Percentiles rank a stretch among this genome's conserved stretches.
Conservation (phyloP, 2,888 invertebrate species). For the Drosophila nigritarsus region DNA sequence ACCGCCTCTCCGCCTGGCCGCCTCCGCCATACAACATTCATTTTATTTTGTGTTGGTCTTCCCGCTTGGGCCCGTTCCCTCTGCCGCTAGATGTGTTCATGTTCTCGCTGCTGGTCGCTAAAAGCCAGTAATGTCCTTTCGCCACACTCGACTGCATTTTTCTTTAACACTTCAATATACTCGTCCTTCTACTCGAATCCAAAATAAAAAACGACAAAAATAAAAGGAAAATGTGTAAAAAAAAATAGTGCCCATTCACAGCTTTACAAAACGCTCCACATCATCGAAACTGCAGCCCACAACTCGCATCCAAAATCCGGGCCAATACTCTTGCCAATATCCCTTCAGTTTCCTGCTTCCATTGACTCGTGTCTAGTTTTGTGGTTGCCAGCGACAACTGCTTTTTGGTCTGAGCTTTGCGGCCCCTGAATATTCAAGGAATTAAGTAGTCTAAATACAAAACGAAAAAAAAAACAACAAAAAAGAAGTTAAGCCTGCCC, state of each 20-base stretch:
- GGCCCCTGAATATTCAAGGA: conserved; percentile 66
- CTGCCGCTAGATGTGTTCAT: conserved; percentile 51
- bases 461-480: conserved; percentile 13
- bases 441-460: conserved; percentile 68
- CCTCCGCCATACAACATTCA: conserved; percentile 74
- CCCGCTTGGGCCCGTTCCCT: conserved; percentile 21
- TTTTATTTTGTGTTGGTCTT: conserved; percentile 65
- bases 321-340: conserved; percentile 63
- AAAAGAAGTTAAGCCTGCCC: conserved; percentile 42
- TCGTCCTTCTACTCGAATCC: conserved; percentile 52
- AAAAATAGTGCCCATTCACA: conserved; percentile 60
- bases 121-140: conserved; percentile 81
- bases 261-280: conserved; percentile 50
- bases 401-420: conserved; percentile 55
- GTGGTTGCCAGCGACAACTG: conserved; percentile 75
- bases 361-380: conserved; percentile 69
- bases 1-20: conserved; percentile 32
- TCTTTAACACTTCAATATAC: conserved; percentile 81
- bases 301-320: conserved; percentile 57
- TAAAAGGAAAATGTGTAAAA: conserved; percentile 43
- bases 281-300: conserved; percentile 64
- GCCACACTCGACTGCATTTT: conserved; percentile 80
- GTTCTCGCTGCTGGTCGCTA: conserved; percentile 68
- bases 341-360: conserved; percentile 51
- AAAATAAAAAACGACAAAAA: conserved; percentile 15